Conservation (phyloP, 35 echinoderm and acorn worm genomes). For the Amphiura filiformis region DNA sequence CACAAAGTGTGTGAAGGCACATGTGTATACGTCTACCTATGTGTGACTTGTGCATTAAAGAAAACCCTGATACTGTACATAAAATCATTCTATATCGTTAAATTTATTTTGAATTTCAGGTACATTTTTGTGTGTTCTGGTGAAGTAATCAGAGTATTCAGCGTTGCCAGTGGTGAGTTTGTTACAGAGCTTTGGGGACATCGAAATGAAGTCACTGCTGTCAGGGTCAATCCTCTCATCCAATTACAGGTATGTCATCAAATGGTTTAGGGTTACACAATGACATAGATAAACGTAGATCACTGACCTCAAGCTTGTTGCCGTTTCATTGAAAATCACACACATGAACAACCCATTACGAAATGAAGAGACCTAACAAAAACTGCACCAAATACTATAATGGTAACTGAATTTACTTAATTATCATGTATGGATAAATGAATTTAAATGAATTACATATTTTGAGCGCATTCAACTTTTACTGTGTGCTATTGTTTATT, state of each 20-base stretch:
- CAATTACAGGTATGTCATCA: constrained; percentile 64
- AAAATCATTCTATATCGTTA: not conserved
- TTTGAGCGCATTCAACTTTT: too few species aligned
- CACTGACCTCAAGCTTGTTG: not conserved
- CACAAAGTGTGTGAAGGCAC: not conserved
- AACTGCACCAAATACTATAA: too few species aligned
- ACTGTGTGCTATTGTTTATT: too few species aligned
- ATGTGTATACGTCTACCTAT: not conserved
- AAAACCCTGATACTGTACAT: not conserved
- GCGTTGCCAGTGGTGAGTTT: constrained; percentile 80
- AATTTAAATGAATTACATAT: too few species aligned
- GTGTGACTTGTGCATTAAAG: not conserved
- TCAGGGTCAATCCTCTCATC: constrained; percentile 58
- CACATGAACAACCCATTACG: not conserved
- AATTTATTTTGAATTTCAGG: constrained; percentile 28
- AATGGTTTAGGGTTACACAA: not conserved
- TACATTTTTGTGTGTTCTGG: constrained; percentile 82
- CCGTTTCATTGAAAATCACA: not conserved
- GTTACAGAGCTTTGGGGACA: constrained; percentile 75
- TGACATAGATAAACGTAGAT: not conserved
- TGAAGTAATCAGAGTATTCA: constrained; percentile 66
- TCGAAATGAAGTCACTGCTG: constrained; percentile 48
- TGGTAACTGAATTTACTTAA: too few species aligned
- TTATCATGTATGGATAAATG: too few species aligned
- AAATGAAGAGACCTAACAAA: not conserved